Conservation (phyloP, 1,140 invertebrate species). For the Pomacea maculata region DNA sequence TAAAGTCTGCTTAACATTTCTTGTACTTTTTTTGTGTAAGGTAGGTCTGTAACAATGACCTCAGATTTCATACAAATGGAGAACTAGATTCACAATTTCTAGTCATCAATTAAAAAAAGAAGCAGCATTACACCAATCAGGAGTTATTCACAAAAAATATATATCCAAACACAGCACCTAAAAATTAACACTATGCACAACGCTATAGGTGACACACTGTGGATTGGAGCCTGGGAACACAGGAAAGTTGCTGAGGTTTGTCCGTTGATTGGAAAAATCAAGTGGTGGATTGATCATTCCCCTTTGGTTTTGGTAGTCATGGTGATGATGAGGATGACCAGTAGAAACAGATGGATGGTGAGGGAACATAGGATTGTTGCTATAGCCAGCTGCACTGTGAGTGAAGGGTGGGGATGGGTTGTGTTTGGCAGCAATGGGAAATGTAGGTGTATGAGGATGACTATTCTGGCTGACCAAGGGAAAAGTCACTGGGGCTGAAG, state of each 20-base stretch:
- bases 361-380: constrained; percentile 1
- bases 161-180: not conserved
- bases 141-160: no score
- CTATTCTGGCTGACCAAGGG: constrained; percentile 1
- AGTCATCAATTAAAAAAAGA: no score
- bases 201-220: constrained; percentile 5
- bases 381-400: not conserved
- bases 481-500: not conserved
- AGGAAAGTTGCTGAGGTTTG: not conserved
- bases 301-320: constrained; percentile 6
- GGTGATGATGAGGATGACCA: constrained; percentile 9
- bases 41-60: no score
- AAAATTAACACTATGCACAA: constrained; percentile 25
- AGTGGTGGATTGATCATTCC: not conserved
- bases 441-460: not conserved
- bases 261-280: constrained; percentile 14
- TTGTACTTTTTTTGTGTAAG: no score
- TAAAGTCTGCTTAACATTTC: no score
- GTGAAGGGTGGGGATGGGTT: constrained; percentile 1
- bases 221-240: constrained; percentile 7
- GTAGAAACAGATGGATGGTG: not conserved
- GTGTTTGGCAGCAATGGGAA: constrained; percentile 2
- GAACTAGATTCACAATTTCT: no score
- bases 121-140: no score
- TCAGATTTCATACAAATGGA: no score